Conservation (phyloP, 2,113 vertebrate genomes). For the Dromiciops gliroides region DNA sequence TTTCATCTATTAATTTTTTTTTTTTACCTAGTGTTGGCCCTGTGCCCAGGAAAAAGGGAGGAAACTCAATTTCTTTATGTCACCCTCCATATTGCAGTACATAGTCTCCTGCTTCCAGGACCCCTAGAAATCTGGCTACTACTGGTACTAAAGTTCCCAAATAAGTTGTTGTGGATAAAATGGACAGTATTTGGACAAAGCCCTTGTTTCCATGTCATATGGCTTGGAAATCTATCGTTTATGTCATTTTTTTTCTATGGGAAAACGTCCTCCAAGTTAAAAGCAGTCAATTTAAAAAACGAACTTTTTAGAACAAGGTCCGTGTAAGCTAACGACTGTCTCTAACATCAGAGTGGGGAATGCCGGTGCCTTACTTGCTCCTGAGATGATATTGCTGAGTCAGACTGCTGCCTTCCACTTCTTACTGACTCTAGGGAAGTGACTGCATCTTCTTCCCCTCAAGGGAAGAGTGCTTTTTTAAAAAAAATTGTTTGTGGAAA, state of each 20-base stretch:
- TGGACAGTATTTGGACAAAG: not conserved
- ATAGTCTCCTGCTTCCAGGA: slow-evolving; percentile 53
- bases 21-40: slow-evolving; percentile 48
- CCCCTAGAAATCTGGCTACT: slow-evolving; percentile 51
- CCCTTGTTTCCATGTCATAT: not conserved
- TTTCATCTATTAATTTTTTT: slow-evolving; percentile 55
- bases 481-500: not conserved
- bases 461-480: not conserved
- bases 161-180: slow-evolving; percentile 32
- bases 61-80: slow-evolving; percentile 46
- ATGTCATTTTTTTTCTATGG: slow-evolving; percentile 62
- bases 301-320: slow-evolving; percentile 63
- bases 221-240: slow-evolving; percentile 59
- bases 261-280: slow-evolving; percentile 63
- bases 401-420: slow-evolving; percentile 17
- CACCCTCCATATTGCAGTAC: slow-evolving; percentile 31
- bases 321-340: not conserved
- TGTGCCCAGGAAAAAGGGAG: slow-evolving; percentile 60
- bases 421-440: slow-evolving; percentile 33
- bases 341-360: slow-evolving; percentile 29
- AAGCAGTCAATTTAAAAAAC: slow-evolving; percentile 65
- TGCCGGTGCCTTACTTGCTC: not conserved
- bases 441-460: not conserved
- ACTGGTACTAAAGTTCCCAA: not conserved
- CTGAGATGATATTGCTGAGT: slow-evolving; percentile 24